Conservation (phyloP, 2,888 invertebrate genomes). For the Brachylomia viminalis region DNA sequence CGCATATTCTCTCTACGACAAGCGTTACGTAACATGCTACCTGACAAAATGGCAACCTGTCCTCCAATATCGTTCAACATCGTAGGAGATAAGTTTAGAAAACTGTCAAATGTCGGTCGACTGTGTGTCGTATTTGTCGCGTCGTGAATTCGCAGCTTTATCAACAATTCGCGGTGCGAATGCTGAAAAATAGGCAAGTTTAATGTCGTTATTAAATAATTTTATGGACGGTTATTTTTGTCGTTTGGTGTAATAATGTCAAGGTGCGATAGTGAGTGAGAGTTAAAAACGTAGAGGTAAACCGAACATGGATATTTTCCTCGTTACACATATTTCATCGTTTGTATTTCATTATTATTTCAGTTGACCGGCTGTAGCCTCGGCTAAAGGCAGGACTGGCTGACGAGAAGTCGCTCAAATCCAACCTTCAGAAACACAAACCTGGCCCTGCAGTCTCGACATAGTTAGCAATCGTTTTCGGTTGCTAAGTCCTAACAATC, state of each 20-base stretch:
- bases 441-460: no score
- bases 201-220: constrained; percentile 9
- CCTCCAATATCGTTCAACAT: neutral
- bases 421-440: no score
- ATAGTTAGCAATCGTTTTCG: no score
- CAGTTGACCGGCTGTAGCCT: no score
- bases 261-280: neutral
- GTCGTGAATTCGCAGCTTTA: constrained; percentile 20
- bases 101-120: constrained; percentile 10
- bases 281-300: neutral
- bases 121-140: neutral
- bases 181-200: constrained; percentile 11
- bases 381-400: no score
- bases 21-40: constrained; percentile 2
- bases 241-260: neutral
- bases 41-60: constrained; percentile 10
- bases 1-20: neutral
- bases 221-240: constrained; percentile 7
- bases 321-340: neutral
- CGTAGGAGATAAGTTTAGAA: constrained; percentile 16
- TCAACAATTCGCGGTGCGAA: neutral
- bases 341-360: neutral
- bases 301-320: neutral
- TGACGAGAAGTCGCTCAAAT: no score
- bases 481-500: no score